These are phyloP conservation scores for Tinamus major DNA, from an alignment of 2,797 vertebrate species.

Conservation along the genomic window DNA sequence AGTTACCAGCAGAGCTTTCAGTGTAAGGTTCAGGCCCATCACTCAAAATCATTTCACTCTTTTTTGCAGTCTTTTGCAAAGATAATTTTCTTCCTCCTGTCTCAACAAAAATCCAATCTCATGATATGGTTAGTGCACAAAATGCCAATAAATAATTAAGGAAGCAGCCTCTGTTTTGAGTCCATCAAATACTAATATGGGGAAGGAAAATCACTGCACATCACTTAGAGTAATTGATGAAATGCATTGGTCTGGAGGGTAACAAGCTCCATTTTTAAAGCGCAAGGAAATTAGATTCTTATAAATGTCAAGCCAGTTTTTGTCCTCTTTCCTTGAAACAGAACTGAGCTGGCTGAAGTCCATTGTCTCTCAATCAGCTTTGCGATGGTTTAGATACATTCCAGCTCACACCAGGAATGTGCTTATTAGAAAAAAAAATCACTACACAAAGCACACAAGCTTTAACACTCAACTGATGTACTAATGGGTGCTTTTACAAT, in stretches of 20 bases:
- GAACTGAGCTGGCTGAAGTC: slow-evolving; percentile 73
- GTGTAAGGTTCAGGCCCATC: not conserved
- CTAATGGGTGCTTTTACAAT: slow-evolving; percentile 53
- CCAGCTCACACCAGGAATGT: slow-evolving; percentile 80
- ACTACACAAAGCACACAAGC: slow-evolving; percentile 61
- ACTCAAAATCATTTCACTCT: not conserved
- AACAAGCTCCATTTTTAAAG: slow-evolving; percentile 75
- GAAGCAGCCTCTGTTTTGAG: slow-evolving; percentile 48
- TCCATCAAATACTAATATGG: slow-evolving; percentile 50
- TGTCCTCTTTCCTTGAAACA: slow-evolving; percentile 78
- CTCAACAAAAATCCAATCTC: slow-evolving; percentile 20
- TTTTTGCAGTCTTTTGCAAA: slow-evolving; percentile 1
- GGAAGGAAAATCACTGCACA: slow-evolving; percentile 29
- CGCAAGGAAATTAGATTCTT: slow-evolving; percentile 76
- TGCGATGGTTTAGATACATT: slow-evolving; percentile 79
- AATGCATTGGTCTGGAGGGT: slow-evolving; percentile 46
- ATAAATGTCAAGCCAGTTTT: slow-evolving; percentile 79
- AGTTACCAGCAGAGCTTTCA: not conserved
- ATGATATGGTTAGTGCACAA: slow-evolving; percentile 29
- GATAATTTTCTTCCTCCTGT: slow-evolving; percentile 26
- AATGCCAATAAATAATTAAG: slow-evolving; percentile 68
- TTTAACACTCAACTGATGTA: slow-evolving; percentile 57
- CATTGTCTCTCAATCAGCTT: slow-evolving; percentile 80
- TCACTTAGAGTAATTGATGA: slow-evolving; percentile 67
- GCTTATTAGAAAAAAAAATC: slow-evolving; percentile 73